Conservation (phyloP, 2,113 vertebrate genomes). For the Callipepla californica region DNA sequence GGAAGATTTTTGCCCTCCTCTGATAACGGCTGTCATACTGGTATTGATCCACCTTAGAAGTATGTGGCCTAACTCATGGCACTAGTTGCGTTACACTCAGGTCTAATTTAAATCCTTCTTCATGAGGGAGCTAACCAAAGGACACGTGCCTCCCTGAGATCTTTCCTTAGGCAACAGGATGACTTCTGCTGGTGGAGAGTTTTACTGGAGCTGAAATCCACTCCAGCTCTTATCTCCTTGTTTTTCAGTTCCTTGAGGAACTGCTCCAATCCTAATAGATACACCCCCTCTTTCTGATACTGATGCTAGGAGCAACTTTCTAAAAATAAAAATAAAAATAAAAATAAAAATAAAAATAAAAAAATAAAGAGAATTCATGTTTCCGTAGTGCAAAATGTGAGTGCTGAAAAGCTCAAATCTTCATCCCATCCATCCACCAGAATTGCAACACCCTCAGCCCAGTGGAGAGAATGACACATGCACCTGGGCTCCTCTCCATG, state of each 20-base stretch:
- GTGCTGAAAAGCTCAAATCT: neutral
- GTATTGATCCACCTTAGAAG: neutral
- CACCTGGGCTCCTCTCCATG: neutral
- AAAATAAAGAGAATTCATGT: neutral
- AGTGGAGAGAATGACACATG: neutral
- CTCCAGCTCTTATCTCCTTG: neutral
- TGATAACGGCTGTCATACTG: neutral
- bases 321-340: too few relatives aligned
- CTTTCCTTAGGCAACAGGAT: neutral
- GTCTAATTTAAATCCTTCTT: neutral
- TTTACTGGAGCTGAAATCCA: neutral
- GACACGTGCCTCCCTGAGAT: neutral
- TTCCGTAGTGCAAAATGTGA: neutral
- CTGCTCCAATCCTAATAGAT: neutral
- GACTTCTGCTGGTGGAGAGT: neutral
- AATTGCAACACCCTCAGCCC: rapidly evolving
- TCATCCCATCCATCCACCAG: neutral
- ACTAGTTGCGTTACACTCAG: neutral
- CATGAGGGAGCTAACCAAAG: neutral
- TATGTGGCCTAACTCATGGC: neutral
- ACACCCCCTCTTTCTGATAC: neutral
- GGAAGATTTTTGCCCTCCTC: neutral
- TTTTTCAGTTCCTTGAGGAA: neutral
- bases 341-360: too few relatives aligned
- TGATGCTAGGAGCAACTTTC: neutral